Evolutionary conservation across 2,797 vertebrate species (phyloP), one percentile per base, ranked within the genome.

Genomic region (Threskiornis aethiopicus): DNA sequence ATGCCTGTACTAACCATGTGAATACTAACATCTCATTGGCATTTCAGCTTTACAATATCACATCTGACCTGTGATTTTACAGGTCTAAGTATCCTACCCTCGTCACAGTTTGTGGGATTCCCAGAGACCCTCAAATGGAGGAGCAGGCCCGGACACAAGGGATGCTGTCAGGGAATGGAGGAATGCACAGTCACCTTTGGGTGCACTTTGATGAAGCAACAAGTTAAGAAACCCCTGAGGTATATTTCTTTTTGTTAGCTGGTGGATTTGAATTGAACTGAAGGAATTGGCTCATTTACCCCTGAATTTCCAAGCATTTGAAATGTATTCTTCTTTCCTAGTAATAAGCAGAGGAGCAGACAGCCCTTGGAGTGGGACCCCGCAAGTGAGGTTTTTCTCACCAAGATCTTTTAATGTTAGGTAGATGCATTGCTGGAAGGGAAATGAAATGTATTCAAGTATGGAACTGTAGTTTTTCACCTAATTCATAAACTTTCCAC

Each of bases 231-330:
- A 35, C 2, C 11, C 49, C 19, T 3, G 5, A n/a, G 25, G 22
- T n/a, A 20, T 62, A 47, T 71, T 75, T 78, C 13, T 58, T 72
- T 84, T 92, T 95, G 72, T 91, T 95, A 83, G 51, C 62, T 95
- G 58, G 64, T 97, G 55, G 70, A 78, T n/a, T 82, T 46, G 57
- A 64, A 41, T 16, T 84, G 33, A 92, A 94, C 55, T 89, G 52
- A 93, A 96, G 37, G 47, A 89, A n/a, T 35, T 3, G 5, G 28
- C 11, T 86, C 1, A 1, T 91, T 86, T 75, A 16, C 22, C 24
- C 80, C 31, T 55, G 54, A 87, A 69, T 62, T 90, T 90, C 18
- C 13, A 87, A 55, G 55, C 22, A n/a, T 69, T 75, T 89, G 33
- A 75, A 90, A 86, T 49, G 13, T 14, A 13, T 86, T 66, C 2